Evolutionary conservation across 2,113 vertebrate genomes (phyloP), one percentile per base, ranked within the genome.

Genomic region (Xerus inauris): DNA sequence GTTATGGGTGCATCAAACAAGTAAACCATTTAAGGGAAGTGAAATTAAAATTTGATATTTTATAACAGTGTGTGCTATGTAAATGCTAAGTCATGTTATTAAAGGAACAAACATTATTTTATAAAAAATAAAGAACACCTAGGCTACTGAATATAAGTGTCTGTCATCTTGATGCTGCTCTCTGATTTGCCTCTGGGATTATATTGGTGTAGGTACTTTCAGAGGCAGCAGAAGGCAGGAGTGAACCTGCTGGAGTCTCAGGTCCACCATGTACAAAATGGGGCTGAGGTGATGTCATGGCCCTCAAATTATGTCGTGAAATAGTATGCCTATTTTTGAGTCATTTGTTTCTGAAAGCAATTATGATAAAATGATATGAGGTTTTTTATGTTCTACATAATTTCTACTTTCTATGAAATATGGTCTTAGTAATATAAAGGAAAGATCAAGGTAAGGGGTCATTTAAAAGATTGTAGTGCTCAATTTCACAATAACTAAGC

Each of bases 341-440:
- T 40, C 47, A 42, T n/a, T n/a, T 85, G 13, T 88, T 84, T 87
- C 92, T 88, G 12, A 79, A 96, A 82, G 67, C 8, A n/a, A 75
- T 32, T 59, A n/a, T 45, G 9, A 67, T 87, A 64, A 94, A 96
- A 59, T 76, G 8, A 75, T 59, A 38, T 45, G 20, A 13, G 11
- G n/a, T 67, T 76, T 91, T 91, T 65, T 19, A 26, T 51, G 38
- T 32, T 92, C 7, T 69, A 86, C 32, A 19, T 62, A 93, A 94
- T 81, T 91, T 32, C 19, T 69, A 51, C 28, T 85, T 89, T 62
- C 77, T 24, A 7, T 84, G 10, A 92, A 84, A 65, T 65, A 65
- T 10, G 0, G 12, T 71, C 30, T 88, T 85, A 82, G 32, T 89
- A 35, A 73, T 45, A 42, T 5, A 86, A 71, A 95, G 26, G 13